Base-by-base conservation (phyloP, 2,113 vertebrate genomes). In the Lophura nycthemera region DNA sequence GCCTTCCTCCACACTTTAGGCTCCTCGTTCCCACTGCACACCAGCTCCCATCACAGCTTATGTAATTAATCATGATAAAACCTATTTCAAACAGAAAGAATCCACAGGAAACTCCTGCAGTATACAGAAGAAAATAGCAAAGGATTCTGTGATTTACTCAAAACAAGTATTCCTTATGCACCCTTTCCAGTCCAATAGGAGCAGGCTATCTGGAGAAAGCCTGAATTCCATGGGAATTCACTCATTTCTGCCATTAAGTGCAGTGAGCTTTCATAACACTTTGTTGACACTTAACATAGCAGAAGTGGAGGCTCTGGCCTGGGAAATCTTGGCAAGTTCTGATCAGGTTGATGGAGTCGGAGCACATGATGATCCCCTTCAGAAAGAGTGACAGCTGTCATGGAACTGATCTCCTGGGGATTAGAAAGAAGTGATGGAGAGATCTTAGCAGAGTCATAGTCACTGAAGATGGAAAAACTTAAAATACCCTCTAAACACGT, bases 31-130 rank as follows among this genome's bases (percentile, higher is more conserved):
- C 69, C 76, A 85, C 75, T 80, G 72, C 0, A 0, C 57, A 83
- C 82, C 69, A 92, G 54, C 57, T 93, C 61, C 52, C 34, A 86
- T 89, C 87, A 83, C 74, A 83, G 82, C 61, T 96, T 92, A 92
- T 92, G 40, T 91, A 96, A 92, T 92, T 97, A 95, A 95, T 83
- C 50, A 80, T 77, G 43, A 45, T 74, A 77, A 93, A 91, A 43
- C 2, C 3, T 74, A 75, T 91, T 91, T 83, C 83, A 95, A 74
- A 86, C 18, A 60, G 38, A 57, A 93, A 70, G 66, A 47, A 8
- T 47, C 42, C 29, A 48, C 56, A 83, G 82, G 38, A 91, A 85
- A 60, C 22, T 70, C 89, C 7, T 81, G 45, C 60, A 70, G 25
- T 76, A 64, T 77, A 20, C 38, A 88, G 60, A 66, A 71, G 30